Percentiles rank a stretch among this genome's conserved stretches.
These are phyloP conservation scores for Torymus auratus DNA, from an alignment of 2,888 invertebrate genomes.

Conservation along the genomic window DNA sequence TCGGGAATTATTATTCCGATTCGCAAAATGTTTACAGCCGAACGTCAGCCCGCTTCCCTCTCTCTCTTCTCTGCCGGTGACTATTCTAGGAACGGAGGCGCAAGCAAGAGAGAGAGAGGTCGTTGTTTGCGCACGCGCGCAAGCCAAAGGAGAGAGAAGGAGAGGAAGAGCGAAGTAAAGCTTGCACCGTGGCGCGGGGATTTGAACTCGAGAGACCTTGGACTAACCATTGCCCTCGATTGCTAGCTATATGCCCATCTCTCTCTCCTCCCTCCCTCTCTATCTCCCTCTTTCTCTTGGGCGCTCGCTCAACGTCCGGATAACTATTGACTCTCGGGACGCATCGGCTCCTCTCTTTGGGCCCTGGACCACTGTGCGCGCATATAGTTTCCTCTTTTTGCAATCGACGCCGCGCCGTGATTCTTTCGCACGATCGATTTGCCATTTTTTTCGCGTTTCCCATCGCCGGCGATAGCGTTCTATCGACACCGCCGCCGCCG, in stretches of 20 bases:
- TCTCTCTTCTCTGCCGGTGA: constrained; percentile 60
- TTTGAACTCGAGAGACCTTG: constrained; percentile 75
- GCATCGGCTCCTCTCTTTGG: constrained; percentile 30
- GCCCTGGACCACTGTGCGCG: constrained; percentile 39
- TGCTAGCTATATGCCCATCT: constrained; percentile 70
- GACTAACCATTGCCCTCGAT: constrained; percentile 76
- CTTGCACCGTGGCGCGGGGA: constrained; percentile 64
- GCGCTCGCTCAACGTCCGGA: constrained; percentile 63
- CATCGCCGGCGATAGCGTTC: background rate
- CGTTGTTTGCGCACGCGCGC: constrained; percentile 66
- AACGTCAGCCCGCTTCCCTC: constrained; percentile 59
- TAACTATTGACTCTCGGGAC: constrained; percentile 66
- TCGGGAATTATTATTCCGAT: constrained; percentile 64
- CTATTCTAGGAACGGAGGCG: constrained; percentile 70
- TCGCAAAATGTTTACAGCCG: constrained; percentile 64
- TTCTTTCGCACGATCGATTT: constrained; percentile 53
- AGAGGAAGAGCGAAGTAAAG: constrained; percentile 64
- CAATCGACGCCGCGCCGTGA: constrained; percentile 25
- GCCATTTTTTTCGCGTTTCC: constrained; percentile 49
- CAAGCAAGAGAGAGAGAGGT: constrained; percentile 54
- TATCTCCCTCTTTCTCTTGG: no score
- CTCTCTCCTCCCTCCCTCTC: no score
- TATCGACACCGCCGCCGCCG: background rate
- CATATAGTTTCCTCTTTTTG: constrained; percentile 29
- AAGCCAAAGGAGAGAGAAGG: constrained; percentile 56